Conservation (phyloP, 2,797 vertebrate species). For the Rhyacichthys aspro region DNA sequence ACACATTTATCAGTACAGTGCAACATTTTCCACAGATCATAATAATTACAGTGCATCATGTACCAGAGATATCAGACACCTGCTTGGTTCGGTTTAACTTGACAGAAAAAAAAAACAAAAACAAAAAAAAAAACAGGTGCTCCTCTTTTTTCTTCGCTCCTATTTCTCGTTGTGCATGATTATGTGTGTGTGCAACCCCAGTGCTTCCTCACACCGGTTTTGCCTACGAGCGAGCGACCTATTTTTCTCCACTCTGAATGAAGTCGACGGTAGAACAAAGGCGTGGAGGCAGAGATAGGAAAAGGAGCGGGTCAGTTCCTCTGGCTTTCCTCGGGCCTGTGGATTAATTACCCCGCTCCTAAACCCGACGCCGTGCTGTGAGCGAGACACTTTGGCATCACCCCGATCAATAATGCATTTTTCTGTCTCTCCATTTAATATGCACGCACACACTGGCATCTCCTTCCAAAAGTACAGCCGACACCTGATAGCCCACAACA, state of each 20-base stretch:
- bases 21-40: too few relatives aligned
- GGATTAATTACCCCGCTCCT: slow-evolving; percentile 82
- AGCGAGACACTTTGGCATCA: slow-evolving; percentile 78
- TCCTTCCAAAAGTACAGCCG: slow-evolving; percentile 65
- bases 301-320: slow-evolving; percentile 58
- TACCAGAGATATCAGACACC: too few relatives aligned
- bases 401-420: slow-evolving; percentile 84
- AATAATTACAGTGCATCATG: too few relatives aligned
- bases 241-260: slow-evolving; percentile 67
- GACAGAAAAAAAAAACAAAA: too few relatives aligned
- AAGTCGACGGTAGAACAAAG: slow-evolving; percentile 59
- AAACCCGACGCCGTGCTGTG: slow-evolving; percentile 77
- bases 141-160: too few relatives aligned
- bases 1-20: too few relatives aligned
- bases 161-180: slow-evolving; percentile 6
- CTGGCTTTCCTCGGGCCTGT: slow-evolving; percentile 71
- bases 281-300: slow-evolving; percentile 14
- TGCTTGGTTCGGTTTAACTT: too few relatives aligned
- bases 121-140: too few relatives aligned
- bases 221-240: slow-evolving; percentile 75
- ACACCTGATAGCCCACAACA: slow-evolving; percentile 74
- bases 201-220: slow-evolving; percentile 49
- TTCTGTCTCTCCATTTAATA: slow-evolving; percentile 85
- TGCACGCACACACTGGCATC: slow-evolving; percentile 69
- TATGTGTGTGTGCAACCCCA: slow-evolving; percentile 49